These are phyloP conservation scores for Glyptemys insculpta DNA, from an alignment of 2,797 vertebrate genomes.

Conservation along the genomic window DNA sequence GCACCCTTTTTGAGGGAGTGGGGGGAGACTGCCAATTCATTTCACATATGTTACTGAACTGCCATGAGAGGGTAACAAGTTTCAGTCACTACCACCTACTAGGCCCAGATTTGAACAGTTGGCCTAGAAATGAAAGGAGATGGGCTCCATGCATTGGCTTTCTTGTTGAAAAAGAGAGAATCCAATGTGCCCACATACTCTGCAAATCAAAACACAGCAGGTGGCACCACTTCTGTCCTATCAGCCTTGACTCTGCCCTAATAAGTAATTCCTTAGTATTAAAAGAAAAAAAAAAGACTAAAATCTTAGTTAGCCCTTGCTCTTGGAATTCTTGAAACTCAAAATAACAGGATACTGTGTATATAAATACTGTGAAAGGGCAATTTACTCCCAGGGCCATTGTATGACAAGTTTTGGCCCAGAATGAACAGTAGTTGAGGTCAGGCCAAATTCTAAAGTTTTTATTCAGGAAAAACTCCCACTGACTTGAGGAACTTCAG, in stretches of 20 bases:
- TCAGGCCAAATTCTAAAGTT: background rate
- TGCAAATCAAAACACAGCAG: background rate
- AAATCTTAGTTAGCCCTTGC: background rate
- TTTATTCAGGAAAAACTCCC: constrained; percentile 6
- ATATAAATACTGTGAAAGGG: background rate
- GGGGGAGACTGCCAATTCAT: background rate
- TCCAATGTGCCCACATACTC: fast-evolving
- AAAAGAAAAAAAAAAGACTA: background rate
- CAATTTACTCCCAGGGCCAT: background rate
- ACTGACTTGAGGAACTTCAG: background rate
- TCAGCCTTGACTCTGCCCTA: background rate
- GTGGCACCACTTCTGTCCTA: background rate
- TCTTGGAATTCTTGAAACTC: background rate
- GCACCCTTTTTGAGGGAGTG: background rate
- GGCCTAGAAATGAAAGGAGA: background rate
- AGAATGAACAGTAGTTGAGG: background rate
- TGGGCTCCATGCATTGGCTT: background rate
- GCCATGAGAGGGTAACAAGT: fast-evolving
- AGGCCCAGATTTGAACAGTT: background rate
- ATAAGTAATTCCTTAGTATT: background rate
- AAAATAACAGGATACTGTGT: background rate
- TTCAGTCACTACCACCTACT: background rate
- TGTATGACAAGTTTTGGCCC: background rate
- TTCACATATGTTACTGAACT: background rate
- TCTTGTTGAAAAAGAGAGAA: background rate